phyloP scores from a whole-genome alignment of 92 coral and sea anemone species.

The Epizoanthus scotinus region DNA sequence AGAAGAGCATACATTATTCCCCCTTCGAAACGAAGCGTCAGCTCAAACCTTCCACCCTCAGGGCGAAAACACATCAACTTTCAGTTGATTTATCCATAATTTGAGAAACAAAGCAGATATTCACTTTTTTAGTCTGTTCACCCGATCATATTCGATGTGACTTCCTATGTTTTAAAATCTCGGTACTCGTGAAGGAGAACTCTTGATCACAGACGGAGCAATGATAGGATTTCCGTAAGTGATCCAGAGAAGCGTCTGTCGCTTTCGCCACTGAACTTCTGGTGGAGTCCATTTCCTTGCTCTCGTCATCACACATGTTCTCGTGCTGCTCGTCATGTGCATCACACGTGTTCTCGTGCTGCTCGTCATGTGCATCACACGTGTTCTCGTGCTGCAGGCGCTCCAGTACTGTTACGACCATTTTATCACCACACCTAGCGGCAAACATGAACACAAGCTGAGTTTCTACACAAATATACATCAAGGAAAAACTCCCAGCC shows the following conservation, averaged over 20 bases:
- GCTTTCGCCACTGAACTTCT: conserved; percentile 15
- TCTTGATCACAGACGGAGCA: conserved; percentile 73
- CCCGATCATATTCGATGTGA: conserved; percentile 49
- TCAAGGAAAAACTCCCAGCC: too few species aligned
- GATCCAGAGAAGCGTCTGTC: conserved; percentile 49
- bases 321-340: conserved; percentile 30
- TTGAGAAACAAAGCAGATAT: too few species aligned
- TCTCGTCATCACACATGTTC: not conserved
- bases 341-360: conserved; percentile 57
- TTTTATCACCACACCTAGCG: conserved; percentile 81
- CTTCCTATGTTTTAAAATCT: conserved; percentile 82
- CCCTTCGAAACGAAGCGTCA: too few species aligned
- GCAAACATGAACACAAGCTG: not conserved
- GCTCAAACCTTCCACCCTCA: too few species aligned
- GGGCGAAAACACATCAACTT: too few species aligned
- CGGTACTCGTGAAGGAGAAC: conserved; percentile 85
- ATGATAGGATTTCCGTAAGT: conserved; percentile 63
- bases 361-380: conserved; percentile 46
- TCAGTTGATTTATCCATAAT: too few species aligned
- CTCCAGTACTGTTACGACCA: conserved; percentile 95
- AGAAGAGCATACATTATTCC: too few species aligned
- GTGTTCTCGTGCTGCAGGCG: conserved; percentile 83
- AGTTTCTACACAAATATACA: too few species aligned
- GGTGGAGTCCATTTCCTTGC: conserved; percentile 29
- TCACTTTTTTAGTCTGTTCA: not conserved